These are phyloP conservation scores for Conistra vaccinii DNA, from an alignment of 2,888 invertebrate genomes.

Conservation along the genomic window DNA sequence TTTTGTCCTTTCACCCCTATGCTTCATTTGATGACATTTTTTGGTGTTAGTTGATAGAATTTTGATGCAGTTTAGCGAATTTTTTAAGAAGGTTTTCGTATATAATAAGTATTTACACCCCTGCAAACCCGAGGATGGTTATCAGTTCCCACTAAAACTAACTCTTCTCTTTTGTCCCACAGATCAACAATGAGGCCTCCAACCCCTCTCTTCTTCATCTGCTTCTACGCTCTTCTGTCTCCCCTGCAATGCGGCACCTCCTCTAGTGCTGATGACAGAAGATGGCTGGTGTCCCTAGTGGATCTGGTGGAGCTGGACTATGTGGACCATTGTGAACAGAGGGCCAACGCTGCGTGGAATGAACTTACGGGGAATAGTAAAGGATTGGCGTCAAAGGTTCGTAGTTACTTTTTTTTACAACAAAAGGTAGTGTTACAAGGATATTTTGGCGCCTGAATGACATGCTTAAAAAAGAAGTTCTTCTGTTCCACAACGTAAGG, in stretches of 20 bases:
- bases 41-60: neutral
- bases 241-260: constrained; percentile 79
- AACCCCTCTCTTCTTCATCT: constrained; percentile 75
- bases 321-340: constrained; percentile 85
- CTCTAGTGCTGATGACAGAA: constrained; percentile 80
- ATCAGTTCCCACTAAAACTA: neutral
- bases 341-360: constrained; percentile 84
- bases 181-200: constrained; percentile 82
- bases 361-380: constrained; percentile 81
- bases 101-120: neutral
- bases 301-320: constrained; percentile 88
- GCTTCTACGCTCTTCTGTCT: constrained; percentile 79
- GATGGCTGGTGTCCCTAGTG: constrained; percentile 83
- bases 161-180: constrained; percentile 61
- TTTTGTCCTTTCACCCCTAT: neutral
- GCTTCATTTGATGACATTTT: neutral
- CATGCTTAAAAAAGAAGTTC: too few relatives aligned
- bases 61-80: neutral
- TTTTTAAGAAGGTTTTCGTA: neutral
- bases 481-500: too few relatives aligned
- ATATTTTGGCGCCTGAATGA: neutral
- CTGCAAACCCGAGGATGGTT: accelerated
- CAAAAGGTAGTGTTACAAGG: neutral
- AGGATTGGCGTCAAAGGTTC: constrained; percentile 81
- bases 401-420: constrained; percentile 3